Evolutionary conservation across 2,113 vertebrate genomes (phyloP), one percentile per base, ranked within the genome.

Genomic region (Sinocyclocheilus anshuiensis): DNA sequence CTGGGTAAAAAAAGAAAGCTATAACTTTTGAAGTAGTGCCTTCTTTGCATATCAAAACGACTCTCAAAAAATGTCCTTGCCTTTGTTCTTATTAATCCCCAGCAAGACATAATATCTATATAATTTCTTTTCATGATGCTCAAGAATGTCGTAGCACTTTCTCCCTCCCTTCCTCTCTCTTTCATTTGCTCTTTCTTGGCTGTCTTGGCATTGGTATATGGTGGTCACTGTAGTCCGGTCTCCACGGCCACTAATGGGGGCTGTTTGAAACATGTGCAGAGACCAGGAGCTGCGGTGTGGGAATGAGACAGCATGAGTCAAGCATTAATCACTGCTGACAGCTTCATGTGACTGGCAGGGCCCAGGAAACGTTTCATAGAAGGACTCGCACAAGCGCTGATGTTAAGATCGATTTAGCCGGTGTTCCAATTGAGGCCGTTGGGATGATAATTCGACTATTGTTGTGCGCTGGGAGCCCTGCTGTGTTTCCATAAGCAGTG

Each of bases 261-360:
- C 65, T 55, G 84, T 87, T 79, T 86, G 84, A 84, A 72, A 72
- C 61, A 77, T 69, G 79, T 84, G 71, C 57, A 24, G 13, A 22
- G 57, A 84, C 79, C 48, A 55, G 22, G 26, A 84, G 57, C 77
- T 3, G n/a, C 74, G 85, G 33, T 87, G 63, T 89, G 86, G 83
- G 86, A 84, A 88, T 67, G 76, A 78, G 84, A 89, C 72, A 75
- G 53, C 13, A 83, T 65, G 83, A 78, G 48, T 89, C 33, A 63
- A 82, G 77, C 79, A 87, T 89, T 86, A 89, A 87, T 89, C 88
- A 87, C 53, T 76, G 69, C 48, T 85, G 88, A 87, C 88, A 83
- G 88, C 53, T 71, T 29, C 33, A 61, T 72, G 74, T 78, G 61
- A 79, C 83, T 83, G 48, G 81, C 88, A 87, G 81, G 81, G 39